These are phyloP conservation scores for Spisula solida DNA, from an alignment of 2,888 invertebrate genomes.

Conservation along the genomic window DNA sequence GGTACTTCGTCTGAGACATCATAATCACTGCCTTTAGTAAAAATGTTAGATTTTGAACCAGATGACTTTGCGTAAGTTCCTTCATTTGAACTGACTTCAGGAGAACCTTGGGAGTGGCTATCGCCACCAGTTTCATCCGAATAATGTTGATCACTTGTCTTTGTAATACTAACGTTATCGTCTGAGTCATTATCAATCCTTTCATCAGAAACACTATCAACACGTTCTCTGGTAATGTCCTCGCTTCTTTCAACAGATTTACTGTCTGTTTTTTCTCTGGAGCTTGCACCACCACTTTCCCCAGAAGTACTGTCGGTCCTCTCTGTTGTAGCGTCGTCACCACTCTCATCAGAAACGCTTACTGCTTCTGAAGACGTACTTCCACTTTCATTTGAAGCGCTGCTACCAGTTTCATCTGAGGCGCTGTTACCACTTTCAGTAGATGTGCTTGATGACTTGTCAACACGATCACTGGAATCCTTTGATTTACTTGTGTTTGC, in stretches of 20 bases:
- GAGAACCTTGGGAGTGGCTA: not conserved
- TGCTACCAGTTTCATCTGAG: conserved; percentile 9
- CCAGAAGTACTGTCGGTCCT: not conserved
- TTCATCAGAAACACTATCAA: conserved; percentile 1
- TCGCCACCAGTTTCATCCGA: not conserved
- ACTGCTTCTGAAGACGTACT: not conserved
- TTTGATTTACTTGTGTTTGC: not conserved
- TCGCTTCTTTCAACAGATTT: not conserved
- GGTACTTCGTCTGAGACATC: not conserved
- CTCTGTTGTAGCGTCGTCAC: not conserved
- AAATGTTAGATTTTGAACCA: not conserved
- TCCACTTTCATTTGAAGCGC: not conserved
- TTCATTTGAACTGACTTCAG: not conserved
- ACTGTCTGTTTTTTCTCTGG: not conserved
- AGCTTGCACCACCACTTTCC: not conserved
- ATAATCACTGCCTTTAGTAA: not conserved
- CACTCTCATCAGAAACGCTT: conserved; percentile 4
- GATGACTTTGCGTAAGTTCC: not conserved
- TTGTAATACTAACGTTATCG: not conserved
- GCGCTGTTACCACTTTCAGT: not conserved
- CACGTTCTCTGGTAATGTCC: not conserved
- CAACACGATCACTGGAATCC: not conserved
- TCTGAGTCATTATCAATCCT: not conserved
- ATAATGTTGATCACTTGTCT: not conserved
- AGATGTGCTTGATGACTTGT: not conserved